Base-by-base conservation (phyloP, 2,888 invertebrate species). In the Himalopsyche anomala region DNA sequence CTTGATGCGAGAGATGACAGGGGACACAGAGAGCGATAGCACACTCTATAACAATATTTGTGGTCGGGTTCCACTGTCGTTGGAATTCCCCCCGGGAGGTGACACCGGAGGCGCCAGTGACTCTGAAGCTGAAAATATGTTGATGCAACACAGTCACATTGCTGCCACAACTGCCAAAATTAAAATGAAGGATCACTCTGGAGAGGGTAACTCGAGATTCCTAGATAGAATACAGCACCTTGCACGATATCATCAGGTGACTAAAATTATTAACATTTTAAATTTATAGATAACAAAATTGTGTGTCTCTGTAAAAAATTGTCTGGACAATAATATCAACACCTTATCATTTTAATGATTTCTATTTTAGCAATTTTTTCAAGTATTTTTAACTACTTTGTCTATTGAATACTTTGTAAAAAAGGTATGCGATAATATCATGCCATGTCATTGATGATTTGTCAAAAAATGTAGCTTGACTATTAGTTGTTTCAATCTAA, bases 141-240 rank as follows among this genome's bases (percentile, higher is more conserved):
- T 86, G 17, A 88, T 86, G 9, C 87, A 87, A 28, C 88, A 88
- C 45, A 86, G 85, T 84, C 84, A 86, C 51, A 88, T 88, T 11
- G 88, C 88, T n/a, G 84, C 88, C 40, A 88, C 88, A 2, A 88
- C 86, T n/a, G 88, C 88, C 42, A 88, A 88, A 62, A 85, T 88
- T 28, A 88, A 88, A 80, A 83, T 88, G 15, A 86, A 86, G 55
- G 88, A 88, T 51, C 81, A 87, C 45, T 45, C 84, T 5, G 85
- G 56, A 11, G 86, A 84, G 12, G 84, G 85, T n/a, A 86, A 88
- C 54, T 82, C 87, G 3, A 84, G 86, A 69, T 80, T 93, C n/a
- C 91, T 93, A 4, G 92, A 93, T 89, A 91, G 92, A 15, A 92
- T 93, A 92, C 91, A 92, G 82, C 93, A 92, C 87, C 91, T 93